Conservation (phyloP, 23 tunicate species). For the Halocynthia aurantium region DNA sequence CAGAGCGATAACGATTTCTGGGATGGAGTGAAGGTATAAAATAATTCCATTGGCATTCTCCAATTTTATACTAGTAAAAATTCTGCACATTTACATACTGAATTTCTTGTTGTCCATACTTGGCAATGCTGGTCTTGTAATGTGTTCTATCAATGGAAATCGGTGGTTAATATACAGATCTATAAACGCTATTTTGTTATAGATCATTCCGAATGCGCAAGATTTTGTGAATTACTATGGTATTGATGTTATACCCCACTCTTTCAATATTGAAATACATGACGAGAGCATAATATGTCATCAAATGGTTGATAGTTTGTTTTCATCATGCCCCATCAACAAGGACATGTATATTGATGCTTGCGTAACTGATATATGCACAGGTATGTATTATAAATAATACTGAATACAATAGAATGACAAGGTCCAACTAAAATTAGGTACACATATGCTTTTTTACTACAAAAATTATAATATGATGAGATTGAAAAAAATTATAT, state of each 20-base stretch:
- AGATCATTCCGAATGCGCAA: conserved; percentile 31
- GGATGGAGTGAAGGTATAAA: conserved; percentile 50
- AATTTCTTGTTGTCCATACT: neutral
- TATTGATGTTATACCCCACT: conserved; percentile 10
- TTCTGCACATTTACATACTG: neutral
- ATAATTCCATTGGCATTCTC: too few species aligned
- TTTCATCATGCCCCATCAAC: conserved; percentile 65
- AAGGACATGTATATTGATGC: conserved; percentile 45
- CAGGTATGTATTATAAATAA: conserved; percentile 36
- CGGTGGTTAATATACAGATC: neutral
- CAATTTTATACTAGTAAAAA: neutral
- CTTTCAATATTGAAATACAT: conserved; percentile 3
- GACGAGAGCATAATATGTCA: conserved; percentile 39
- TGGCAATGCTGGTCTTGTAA: too few species aligned
- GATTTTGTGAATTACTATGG: conserved; percentile 47
- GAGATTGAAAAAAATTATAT: neutral
- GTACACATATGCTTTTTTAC: too few species aligned
- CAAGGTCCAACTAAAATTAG: too few species aligned
- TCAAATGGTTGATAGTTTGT: conserved; percentile 20
- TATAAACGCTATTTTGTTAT: neutral
- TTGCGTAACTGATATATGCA: conserved; percentile 62
- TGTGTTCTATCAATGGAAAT: too few species aligned
- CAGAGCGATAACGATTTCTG: conserved; percentile 57
- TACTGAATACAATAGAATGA: too few species aligned
- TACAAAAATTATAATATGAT: too few species aligned